Percentiles rank a stretch among this genome's conserved stretches.
Conservation (phyloP, 1,140 invertebrate genomes). For the Leucophenga varia region DNA sequence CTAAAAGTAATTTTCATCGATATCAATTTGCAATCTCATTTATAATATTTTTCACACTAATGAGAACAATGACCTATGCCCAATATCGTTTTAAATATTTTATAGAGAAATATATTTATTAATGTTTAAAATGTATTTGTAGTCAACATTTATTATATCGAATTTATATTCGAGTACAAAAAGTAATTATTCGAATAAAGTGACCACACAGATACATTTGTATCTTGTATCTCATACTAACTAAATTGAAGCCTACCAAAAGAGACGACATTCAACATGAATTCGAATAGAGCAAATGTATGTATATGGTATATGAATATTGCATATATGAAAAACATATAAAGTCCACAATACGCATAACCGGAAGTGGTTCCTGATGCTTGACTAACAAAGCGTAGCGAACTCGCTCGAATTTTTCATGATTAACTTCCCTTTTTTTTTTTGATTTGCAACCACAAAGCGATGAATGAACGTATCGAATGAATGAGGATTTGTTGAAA, state of each 20-base stretch:
- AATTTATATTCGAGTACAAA: constrained; percentile 4
- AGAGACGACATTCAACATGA: too few relatives aligned
- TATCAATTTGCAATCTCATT: too few relatives aligned
- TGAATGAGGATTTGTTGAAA: too few relatives aligned
- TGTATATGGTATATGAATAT: too few relatives aligned
- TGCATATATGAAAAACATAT: not conserved
- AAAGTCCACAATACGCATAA: constrained; percentile 15
- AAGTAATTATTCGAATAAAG: constrained; percentile 50
- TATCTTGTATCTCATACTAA: constrained; percentile 13
- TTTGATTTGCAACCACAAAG: not conserved
- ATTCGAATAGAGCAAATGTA: not conserved
- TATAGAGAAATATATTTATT: constrained; percentile 20
- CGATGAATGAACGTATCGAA: constrained; percentile 22
- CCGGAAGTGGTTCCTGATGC: constrained; percentile 56
- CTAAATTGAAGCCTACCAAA: constrained; percentile 11
- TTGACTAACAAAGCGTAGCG: constrained; percentile 55
- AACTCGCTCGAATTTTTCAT: constrained; percentile 41
- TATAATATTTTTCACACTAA: constrained; percentile 4
- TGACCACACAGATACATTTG: constrained; percentile 20
- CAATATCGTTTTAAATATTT: not conserved
- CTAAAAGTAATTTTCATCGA: too few relatives aligned
- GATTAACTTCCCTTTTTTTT: constrained; percentile 35
- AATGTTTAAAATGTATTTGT: constrained; percentile 11
- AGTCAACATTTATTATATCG: constrained; percentile 13
- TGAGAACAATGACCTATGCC: constrained; percentile 36